phyloP scores from a whole-genome alignment of 2,113 vertebrate genomes.

The Charadrius vociferus region DNA sequence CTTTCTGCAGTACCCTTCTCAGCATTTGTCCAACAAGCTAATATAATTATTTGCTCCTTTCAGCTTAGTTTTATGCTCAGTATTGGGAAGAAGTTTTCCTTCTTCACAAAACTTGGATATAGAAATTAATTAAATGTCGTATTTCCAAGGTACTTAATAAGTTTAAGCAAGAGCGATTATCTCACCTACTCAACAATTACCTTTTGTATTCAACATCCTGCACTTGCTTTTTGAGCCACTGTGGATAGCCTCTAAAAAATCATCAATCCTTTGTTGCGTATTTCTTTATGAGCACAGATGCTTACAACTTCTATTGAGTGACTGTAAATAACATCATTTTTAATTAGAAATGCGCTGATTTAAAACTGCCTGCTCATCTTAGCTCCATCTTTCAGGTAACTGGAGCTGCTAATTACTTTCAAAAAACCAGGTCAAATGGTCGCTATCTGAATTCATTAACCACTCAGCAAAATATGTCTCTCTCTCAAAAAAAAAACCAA shows the following conservation, averaged over 20 bases:
- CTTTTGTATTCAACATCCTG: constrained; percentile 56
- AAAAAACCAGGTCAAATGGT: constrained; percentile 64
- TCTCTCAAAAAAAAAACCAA: constrained; percentile 8
- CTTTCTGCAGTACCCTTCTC: constrained; percentile 23
- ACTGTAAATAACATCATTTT: constrained; percentile 79
- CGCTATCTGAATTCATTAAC: constrained; percentile 66
- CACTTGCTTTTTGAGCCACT: constrained; percentile 65
- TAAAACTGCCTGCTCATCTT: constrained; percentile 70
- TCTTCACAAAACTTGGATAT: constrained; percentile 34
- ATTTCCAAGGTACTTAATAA: constrained; percentile 19
- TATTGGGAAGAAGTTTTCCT: constrained; percentile 26
- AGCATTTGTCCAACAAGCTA: constrained; percentile 23
- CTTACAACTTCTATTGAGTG: constrained; percentile 71
- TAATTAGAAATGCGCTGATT: constrained; percentile 74
- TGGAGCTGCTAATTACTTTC: constrained; percentile 75
- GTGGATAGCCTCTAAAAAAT: constrained; percentile 75
- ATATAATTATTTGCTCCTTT: background rate
- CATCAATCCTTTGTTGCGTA: constrained; percentile 66
- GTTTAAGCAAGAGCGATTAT: constrained; percentile 61
- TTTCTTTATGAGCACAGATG: constrained; percentile 75
- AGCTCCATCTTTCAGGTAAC: constrained; percentile 75
- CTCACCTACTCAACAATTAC: constrained; percentile 52
- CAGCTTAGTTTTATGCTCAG: constrained; percentile 33
- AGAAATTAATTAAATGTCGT: constrained; percentile 51
- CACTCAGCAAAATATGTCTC: constrained; percentile 38